A percentile compares a stretch with the other conserved stretches of the same genome.
These are phyloP conservation scores for Ceratina calcarata DNA, from an alignment of 1,140 invertebrate species.

Conservation along the genomic window DNA sequence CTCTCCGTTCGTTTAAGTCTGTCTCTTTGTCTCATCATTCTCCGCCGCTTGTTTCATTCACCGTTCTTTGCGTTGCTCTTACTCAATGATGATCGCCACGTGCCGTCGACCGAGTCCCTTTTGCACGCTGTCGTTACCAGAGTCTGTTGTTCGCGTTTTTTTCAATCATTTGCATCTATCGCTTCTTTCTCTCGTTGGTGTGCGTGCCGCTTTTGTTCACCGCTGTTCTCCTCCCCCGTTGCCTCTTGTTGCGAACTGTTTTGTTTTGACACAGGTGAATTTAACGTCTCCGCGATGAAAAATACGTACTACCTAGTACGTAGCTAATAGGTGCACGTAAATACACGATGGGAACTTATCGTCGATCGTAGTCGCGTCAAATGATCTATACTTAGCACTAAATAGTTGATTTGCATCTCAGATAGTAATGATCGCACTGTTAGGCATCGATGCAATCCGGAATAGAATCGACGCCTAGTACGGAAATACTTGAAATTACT, in stretches of 20 bases:
- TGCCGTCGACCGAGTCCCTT: conserved; percentile 50
- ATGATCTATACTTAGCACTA: too few species aligned
- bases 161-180: conserved; percentile 49
- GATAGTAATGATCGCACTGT: not conserved
- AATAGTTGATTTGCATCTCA: not conserved
- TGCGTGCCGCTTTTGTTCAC: conserved; percentile 16
- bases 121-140: conserved; percentile 39
- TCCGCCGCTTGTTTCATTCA: conserved; percentile 53
- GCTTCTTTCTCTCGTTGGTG: conserved; percentile 2
- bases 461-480: conserved; percentile 8
- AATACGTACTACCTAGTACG: too few species aligned
- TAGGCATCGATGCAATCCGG: not conserved
- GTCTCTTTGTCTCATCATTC: conserved; percentile 48
- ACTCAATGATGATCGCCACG: conserved; percentile 59
- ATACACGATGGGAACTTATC: not conserved
- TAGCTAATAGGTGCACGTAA: too few species aligned
- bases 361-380: not conserved
- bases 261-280: conserved; percentile 16
- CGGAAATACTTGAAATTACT: conserved; percentile 13
- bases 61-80: conserved; percentile 51
- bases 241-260: conserved; percentile 12
- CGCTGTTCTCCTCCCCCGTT: not conserved
- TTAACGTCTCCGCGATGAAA: not conserved
- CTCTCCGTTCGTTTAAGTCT: conserved; percentile 14
- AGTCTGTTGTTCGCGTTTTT: conserved; percentile 35